Evolutionary conservation across 2,888 invertebrate genomes (phyloP).

Genomic region (Patella depressa): DNA sequence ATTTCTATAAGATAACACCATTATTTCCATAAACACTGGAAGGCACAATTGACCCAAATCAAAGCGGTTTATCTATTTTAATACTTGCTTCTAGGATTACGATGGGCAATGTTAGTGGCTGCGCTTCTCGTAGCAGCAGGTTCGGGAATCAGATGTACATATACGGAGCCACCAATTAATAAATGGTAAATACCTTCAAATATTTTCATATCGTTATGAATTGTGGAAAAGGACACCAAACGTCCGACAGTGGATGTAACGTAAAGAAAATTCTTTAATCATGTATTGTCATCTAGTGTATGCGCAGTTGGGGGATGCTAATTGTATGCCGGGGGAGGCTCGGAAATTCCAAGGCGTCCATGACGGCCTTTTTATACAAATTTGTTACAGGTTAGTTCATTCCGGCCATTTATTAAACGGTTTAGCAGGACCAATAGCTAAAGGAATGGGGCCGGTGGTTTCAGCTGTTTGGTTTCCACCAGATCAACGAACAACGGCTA

Average conservation of each 20-base stretch:
- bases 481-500: conserved; percentile 70
- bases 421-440: conserved; percentile 68
- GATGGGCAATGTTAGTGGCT: conserved; percentile 43
- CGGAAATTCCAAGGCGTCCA: no score
- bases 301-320: no score
- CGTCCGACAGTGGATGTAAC: no score
- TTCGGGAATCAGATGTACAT: conserved; percentile 54
- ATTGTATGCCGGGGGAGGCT: no score
- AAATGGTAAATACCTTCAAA: conserved; percentile 45
- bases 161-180: conserved; percentile 36
- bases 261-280: no score
- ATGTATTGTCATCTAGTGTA: no score
- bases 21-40: no score
- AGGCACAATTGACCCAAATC: no score
- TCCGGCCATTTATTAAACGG: conserved; percentile 69
- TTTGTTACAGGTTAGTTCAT: conserved; percentile 52
- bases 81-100: conserved; percentile 39
- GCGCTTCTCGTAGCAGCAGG: conserved; percentile 44
- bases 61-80: not conserved
- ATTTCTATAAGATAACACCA: no score
- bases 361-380: no score
- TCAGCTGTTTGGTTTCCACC: conserved; percentile 72
- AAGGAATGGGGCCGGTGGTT: conserved; percentile 67
- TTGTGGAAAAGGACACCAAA: no score
- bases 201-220: no score